These are phyloP conservation scores for Stegodyphus dumicola DNA, from an alignment of 1,140 invertebrate species.

Conservation along the genomic window DNA sequence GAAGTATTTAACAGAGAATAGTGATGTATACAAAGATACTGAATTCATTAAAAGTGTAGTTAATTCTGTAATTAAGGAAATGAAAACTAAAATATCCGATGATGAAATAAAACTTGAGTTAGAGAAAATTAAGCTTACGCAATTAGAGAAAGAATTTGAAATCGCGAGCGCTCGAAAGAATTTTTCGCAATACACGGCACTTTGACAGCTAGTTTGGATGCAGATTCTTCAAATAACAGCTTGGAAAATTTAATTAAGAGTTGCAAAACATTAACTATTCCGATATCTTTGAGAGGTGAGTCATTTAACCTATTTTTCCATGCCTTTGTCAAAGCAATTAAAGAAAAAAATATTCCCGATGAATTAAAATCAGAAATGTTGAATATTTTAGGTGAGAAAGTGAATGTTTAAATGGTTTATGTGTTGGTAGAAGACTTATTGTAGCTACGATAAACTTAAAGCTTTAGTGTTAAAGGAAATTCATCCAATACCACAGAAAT, in stretches of 20 bases:
- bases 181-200: background rate
- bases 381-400: background rate
- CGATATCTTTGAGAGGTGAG: background rate
- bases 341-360: background rate
- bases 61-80: background rate
- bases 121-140: background rate
- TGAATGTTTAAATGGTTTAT: background rate
- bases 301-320: conserved; percentile 4
- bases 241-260: background rate
- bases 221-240: background rate
- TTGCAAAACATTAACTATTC: background rate
- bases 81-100: background rate
- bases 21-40: background rate
- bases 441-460: background rate
- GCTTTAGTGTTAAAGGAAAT: background rate
- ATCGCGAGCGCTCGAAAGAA: background rate
- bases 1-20: background rate
- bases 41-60: background rate
- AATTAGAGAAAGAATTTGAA: background rate
- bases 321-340: background rate
- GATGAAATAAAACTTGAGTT: background rate
- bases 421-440: background rate
- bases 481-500: background rate
- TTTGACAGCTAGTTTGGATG: background rate
- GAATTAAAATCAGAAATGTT: background rate